Evolutionary conservation across 1,140 invertebrate genomes (phyloP).

Genomic region (Zaprionus taronus): DNA sequence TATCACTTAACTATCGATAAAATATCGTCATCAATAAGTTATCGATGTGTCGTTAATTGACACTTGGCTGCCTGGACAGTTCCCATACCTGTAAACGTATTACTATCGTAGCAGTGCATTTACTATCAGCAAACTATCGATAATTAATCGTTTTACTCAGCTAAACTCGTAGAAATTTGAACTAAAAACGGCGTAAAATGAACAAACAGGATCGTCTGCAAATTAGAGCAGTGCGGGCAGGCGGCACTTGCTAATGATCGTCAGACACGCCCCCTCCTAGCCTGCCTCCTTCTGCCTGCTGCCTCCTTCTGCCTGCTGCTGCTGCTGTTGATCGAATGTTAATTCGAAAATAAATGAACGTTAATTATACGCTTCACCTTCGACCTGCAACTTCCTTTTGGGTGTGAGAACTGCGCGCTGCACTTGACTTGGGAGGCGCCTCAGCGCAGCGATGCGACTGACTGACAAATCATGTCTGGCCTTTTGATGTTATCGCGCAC

Average conservation of each 20-base stretch:
- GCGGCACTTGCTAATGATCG: slow-evolving; percentile 37
- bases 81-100: fast-evolving
- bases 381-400: slow-evolving; percentile 21
- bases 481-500: slow-evolving; percentile 82
- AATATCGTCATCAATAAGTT: too few relatives aligned
- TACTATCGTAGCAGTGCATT: background rate
- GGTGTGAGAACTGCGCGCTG: slow-evolving; percentile 45
- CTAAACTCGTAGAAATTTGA: background rate
- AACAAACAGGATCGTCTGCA: slow-evolving; percentile 22
- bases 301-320: slow-evolving; percentile 6
- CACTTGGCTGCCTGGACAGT: too few relatives aligned
- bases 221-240: slow-evolving; percentile 17
- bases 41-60: too few relatives aligned
- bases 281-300: background rate
- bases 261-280: slow-evolving; percentile 4
- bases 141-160: slow-evolving; percentile 1
- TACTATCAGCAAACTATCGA: background rate
- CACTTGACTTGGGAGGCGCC: slow-evolving; percentile 17
- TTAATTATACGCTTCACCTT: slow-evolving; percentile 70
- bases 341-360: slow-evolving; percentile 82
- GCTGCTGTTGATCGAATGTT: slow-evolving; percentile 71
- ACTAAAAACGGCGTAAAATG: slow-evolving; percentile 58
- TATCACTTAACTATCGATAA: too few relatives aligned
- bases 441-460: slow-evolving; percentile 25
- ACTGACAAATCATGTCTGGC: slow-evolving; percentile 78